Conservation (phyloP, 2,797 vertebrate genomes). For the Catamblyrhynchus diadema region DNA sequence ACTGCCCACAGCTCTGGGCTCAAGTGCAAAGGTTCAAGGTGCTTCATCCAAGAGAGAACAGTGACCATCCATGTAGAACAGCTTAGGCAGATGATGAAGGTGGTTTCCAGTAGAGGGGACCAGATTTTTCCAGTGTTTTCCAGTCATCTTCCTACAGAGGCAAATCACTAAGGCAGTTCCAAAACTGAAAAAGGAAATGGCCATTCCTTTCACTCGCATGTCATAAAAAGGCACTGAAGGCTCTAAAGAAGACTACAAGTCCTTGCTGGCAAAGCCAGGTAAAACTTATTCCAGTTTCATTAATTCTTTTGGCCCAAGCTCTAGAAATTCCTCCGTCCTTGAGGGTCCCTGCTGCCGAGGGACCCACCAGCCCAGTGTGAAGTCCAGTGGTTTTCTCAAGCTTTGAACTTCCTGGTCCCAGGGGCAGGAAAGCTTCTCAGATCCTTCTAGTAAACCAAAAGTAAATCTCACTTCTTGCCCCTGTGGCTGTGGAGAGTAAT, state of each 20-base stretch:
- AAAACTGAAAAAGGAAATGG: background rate
- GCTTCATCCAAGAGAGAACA: background rate
- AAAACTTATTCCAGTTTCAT: background rate
- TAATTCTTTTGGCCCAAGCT: background rate
- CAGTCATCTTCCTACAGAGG: background rate
- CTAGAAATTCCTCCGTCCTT: background rate
- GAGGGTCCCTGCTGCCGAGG: background rate
- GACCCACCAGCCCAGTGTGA: background rate
- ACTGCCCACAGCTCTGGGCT: rapidly evolving
- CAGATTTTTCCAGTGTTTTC: background rate
- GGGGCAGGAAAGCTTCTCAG: background rate
- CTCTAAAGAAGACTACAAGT: background rate
- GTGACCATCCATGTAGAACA: background rate
- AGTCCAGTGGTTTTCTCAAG: background rate
- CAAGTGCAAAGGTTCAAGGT: background rate
- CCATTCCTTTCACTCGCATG: background rate
- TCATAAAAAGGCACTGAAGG: background rate
- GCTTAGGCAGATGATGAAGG: background rate
- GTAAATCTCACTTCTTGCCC: background rate
- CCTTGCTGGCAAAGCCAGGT: background rate
- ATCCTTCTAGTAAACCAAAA: background rate
- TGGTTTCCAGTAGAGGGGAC: background rate
- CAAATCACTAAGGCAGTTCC: background rate
- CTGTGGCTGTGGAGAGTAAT: background rate
- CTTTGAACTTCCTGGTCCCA: background rate